Evolutionary conservation across 2,113 vertebrate genomes (phyloP).

Genomic region (Fregata magnificens): DNA sequence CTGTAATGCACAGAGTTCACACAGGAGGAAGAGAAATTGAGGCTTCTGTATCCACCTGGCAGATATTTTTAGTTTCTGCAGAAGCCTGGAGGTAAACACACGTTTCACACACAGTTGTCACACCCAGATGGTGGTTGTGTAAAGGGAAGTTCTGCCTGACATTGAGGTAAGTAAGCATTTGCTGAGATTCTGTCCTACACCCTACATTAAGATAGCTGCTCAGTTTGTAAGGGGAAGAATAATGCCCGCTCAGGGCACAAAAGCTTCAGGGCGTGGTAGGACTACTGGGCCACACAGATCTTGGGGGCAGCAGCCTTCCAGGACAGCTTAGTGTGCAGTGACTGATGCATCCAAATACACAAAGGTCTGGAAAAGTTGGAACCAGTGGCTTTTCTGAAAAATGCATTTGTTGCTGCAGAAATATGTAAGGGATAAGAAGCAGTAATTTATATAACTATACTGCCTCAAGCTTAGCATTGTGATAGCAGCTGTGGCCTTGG

Average conservation of each 20-base stretch:
- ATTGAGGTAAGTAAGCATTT: neutral
- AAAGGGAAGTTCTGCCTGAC: neutral
- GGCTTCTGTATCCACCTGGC: accelerated
- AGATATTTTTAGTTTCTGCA: neutral
- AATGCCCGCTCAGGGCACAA: accelerated
- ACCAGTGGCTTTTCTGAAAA: neutral
- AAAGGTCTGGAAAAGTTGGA: neutral
- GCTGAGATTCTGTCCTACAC: neutral
- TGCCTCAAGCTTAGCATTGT: constrained; percentile 4
- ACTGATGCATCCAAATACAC: neutral
- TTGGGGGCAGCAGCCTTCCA: neutral
- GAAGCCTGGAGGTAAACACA: neutral
- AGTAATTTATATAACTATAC: neutral
- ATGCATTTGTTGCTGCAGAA: neutral
- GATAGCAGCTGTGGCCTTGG: constrained; percentile 23
- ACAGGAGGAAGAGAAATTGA: neutral
- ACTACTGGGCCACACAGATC: neutral
- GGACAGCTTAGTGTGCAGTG: neutral
- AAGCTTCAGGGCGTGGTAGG: neutral
- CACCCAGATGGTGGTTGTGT: neutral
- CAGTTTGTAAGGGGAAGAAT: neutral
- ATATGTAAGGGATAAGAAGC: neutral
- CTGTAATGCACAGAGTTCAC: neutral
- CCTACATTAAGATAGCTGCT: neutral
- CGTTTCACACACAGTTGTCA: neutral